A percentile compares a stretch with the other conserved stretches of the same genome.
These are phyloP conservation scores for Propithecus perrieri DNA, from an alignment of 2,797 vertebrate genomes.

Conservation along the genomic window DNA sequence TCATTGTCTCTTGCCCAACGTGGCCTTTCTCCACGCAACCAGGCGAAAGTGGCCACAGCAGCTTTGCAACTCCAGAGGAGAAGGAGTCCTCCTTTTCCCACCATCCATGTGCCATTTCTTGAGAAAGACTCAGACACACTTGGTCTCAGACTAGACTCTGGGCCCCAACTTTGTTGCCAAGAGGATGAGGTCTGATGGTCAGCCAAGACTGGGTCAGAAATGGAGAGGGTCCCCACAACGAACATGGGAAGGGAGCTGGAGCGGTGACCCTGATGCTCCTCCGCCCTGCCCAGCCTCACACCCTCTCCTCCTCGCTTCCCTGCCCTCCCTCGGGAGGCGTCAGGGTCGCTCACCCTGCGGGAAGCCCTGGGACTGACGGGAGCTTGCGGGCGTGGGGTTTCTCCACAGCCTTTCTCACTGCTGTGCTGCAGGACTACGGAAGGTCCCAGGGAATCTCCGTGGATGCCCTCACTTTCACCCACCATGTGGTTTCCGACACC, in stretches of 20 bases:
- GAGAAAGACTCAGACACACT: not conserved
- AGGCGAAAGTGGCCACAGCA: not conserved
- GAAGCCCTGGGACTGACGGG: not conserved
- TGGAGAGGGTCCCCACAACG: too few species aligned
- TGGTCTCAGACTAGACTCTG: not conserved
- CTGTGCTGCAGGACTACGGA: conserved; percentile 81
- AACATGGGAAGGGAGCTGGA: not conserved
- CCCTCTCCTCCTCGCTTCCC: too few species aligned
- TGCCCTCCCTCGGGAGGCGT: not conserved
- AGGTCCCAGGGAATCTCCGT: conserved; percentile 65
- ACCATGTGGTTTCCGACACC: conserved; percentile 58
- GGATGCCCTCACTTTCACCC: conserved; percentile 77
- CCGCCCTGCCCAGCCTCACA: fast-evolving
- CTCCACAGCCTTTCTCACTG: conserved; percentile 81
- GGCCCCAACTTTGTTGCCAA: not conserved
- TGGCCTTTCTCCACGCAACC: not conserved
- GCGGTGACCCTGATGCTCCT: not conserved
- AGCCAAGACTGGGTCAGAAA: not conserved
- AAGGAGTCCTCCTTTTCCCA: not conserved
- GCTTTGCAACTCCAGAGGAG: not conserved
- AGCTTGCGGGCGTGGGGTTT: not conserved
- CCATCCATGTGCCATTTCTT: not conserved
- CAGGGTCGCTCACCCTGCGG: too few species aligned
- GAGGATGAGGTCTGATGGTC: not conserved
- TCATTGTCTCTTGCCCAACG: not conserved